Evolutionary conservation across 2,113 vertebrate species (phyloP), one percentile per base, ranked within the genome.

Genomic region (Lutjanus erythropterus): DNA sequence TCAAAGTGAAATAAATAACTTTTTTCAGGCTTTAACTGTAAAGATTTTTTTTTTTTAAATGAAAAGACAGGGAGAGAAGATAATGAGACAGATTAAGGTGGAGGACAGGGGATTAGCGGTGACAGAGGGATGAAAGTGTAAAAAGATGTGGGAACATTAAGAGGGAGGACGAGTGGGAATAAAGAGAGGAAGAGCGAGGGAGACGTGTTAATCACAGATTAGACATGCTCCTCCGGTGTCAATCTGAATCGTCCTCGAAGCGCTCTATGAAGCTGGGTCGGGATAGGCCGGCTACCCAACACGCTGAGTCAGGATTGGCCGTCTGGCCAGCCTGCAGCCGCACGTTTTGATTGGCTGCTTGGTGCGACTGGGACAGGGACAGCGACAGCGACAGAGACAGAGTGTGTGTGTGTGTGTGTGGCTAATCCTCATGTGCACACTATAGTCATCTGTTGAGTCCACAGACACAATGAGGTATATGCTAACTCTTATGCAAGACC

Each of bases 121-220:
- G 46, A 71, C 21, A 61, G 62, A 55, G 31, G 53, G 66, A 66
- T 44, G 39, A 76, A 39, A 81, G 46, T 46, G 59, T 35, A 50
- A 70, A 60, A 46, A 27, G 41, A 61, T 18, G 39, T 75, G 75
- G 66, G 71, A 61, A 80, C 71, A 68, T 68, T 69, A 19, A 61
- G 39, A 53, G 64, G 75, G 73, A 64, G 58, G 27, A 71, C 27
- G 77, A 70, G 46, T 52, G 67, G 14, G 59, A 80, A 68, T 60
- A 69, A 68, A 37, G 49, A 68, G 37, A 80, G n/a, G 16, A 46
- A 60, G 72, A 73, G 31, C 16, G 27, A 31, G n/a, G 18, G 41
- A 71, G 74, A 74, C 6, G 9, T 59, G 75, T 72, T 92, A 87
- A 91, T 92, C 89, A 78, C 76, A 89, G 89, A 91, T 92, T 89